phyloP scores from a whole-genome alignment of 2,888 invertebrate species.

The Bombylius discolor region DNA sequence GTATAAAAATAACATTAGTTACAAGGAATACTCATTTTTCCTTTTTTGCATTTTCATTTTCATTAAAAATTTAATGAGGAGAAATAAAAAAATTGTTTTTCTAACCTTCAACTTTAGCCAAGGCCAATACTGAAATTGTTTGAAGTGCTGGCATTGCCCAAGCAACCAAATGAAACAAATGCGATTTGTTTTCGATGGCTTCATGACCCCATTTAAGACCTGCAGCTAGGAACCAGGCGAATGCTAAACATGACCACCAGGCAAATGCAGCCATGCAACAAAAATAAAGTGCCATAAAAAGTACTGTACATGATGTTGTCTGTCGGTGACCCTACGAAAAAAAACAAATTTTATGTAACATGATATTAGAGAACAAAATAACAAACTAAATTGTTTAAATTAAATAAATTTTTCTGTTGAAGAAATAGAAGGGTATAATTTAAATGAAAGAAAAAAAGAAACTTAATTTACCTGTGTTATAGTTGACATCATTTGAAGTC shows the following conservation, averaged over 20 bases:
- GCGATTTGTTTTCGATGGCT: slow-evolving; percentile 93
- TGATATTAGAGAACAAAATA: background rate
- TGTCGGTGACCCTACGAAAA: slow-evolving; percentile 33
- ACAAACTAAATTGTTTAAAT: slow-evolving; percentile 7
- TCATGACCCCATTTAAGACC: slow-evolving; percentile 97
- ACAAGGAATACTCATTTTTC: too few relatives aligned
- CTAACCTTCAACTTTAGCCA: slow-evolving; percentile 90
- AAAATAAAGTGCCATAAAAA: slow-evolving; percentile 93
- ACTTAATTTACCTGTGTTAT: slow-evolving; percentile 64
- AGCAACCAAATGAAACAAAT: slow-evolving; percentile 94
- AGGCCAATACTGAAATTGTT: slow-evolving; percentile 86
- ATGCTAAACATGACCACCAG: slow-evolving; percentile 94
- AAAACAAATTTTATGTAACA: background rate
- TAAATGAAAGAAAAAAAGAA: background rate
- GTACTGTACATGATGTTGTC: slow-evolving; percentile 63
- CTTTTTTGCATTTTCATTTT: too few relatives aligned
- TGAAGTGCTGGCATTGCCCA: slow-evolving; percentile 95
- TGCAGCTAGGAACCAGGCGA: slow-evolving; percentile 94
- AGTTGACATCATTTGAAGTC: slow-evolving; percentile 63
- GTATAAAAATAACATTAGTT: too few relatives aligned
- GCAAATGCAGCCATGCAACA: slow-evolving; percentile 94
- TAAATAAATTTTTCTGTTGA: background rate
- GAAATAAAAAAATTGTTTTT: slow-evolving; percentile 1
- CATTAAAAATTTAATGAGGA: too few relatives aligned
- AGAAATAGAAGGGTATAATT: slow-evolving; percentile 5